Evolutionary conservation across 2,888 invertebrate genomes (phyloP), one percentile per base, ranked within the genome.

Genomic region (Drosophila nr. perissopoda): DNA sequence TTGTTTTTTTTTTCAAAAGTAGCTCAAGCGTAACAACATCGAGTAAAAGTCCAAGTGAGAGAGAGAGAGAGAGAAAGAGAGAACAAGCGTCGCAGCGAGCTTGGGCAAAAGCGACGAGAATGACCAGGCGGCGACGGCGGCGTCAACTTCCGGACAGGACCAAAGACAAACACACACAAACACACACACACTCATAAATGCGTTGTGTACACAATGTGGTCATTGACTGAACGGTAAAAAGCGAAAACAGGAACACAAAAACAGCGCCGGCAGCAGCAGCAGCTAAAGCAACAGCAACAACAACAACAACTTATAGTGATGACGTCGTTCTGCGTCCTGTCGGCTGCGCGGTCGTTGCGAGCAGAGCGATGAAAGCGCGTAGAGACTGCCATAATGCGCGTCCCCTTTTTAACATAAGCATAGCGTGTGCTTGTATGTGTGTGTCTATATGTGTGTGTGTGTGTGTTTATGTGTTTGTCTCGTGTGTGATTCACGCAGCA

Each of bases 171-270:
- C 57, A 65, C 59, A 74, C 57, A 60, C 65, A 74, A 33, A 67
- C 58, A 36, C 48, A 53, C 27, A 56, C 58, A 53, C 51, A 69
- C 38, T 31, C 31, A 57, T 48, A 25, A 58, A 73, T 27, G n/a
- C 78, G 74, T 72, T 89, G 87, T 87, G 82, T 89, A 86, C 82
- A 86, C 85, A 86, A 86, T 86, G 89, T 87, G 87, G 87, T 87
- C 87, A 90, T 90, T 87, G 87, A 87, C 87, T 87, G 87, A 90
- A 88, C 87, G 89, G 90, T 90, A 88, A 90, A 90, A 90, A 87
- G 89, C 87, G 86, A 90, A 90, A 87, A 90, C 84, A 88, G 90
- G 81, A 90, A 89, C 89, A 69, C 76, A 78, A 78, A 74, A 68
- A 71, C 76, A 76, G 67, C 42, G 69, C 56, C 61, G 45, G 54